phyloP scores from a whole-genome alignment of 2,888 invertebrate genomes.

The Trichacis sp. region DNA sequence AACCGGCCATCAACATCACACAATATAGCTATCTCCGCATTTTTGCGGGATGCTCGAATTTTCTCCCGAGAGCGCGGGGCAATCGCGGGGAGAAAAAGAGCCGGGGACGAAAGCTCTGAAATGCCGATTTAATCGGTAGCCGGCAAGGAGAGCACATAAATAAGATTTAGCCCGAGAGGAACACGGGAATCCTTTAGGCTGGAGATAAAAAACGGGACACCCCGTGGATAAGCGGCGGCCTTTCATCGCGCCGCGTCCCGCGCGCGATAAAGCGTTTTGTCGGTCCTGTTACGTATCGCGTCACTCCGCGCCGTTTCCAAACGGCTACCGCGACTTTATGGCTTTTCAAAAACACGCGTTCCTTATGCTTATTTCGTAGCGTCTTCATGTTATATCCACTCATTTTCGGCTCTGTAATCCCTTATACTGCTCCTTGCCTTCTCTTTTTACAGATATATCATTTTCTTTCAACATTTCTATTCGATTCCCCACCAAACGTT shows the following conservation, averaged over 20 bases:
- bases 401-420: no score
- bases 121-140: constrained; percentile 63
- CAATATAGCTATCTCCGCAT: no score
- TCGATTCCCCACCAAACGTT: no score
- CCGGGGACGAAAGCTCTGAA: neutral
- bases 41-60: neutral
- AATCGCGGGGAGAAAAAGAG: neutral
- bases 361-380: neutral
- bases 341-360: constrained; percentile 6
- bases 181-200: constrained; percentile 67
- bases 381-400: no score
- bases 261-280: constrained; percentile 59
- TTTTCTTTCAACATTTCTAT: no score
- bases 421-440: no score
- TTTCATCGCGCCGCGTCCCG: constrained; percentile 61
- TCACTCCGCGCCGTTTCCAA: constrained; percentile 38
- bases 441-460: no score
- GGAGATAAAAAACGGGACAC: constrained; percentile 55
- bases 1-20: no score
- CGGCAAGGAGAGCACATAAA: constrained; percentile 61
- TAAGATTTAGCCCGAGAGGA: constrained; percentile 64
- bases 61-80: neutral
- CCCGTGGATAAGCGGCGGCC: constrained; percentile 60
- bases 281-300: constrained; percentile 52
- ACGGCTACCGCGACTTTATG: constrained; percentile 38